Base-by-base conservation (phyloP, 2,113 vertebrate species). In the Planiliza haematocheilus region DNA sequence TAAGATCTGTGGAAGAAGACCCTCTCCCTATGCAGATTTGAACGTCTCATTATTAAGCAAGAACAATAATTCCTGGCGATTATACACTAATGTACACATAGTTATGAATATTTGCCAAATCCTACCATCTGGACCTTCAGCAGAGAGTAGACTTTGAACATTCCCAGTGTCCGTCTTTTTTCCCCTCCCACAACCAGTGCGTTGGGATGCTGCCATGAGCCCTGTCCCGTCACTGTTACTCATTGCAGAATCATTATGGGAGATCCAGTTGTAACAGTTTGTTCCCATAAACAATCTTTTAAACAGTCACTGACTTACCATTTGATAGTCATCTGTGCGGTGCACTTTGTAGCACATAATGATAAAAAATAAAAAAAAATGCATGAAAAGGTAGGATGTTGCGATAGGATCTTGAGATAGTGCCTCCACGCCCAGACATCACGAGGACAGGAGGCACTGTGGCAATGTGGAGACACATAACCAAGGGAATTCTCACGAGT, bases 401-500 rank as follows among this genome's bases (percentile, higher is more conserved):
- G 43, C 17, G 38, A 52, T 14, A 3, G 56, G n/a, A n/a, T n/a
- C n/a, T n/a, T 8, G 43, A 20, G 38, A 52, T 14, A 3, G 56
- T 11, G 61, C 13, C 8, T 74, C n/a, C 7, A 6, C 57, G 75
- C 50, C 50, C 3, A 46, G 43, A 39, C 37, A 2, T 14, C 34
- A 9, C 20, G 42, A 58, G n/a, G 69, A 38, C 30, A 36, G 38
- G 61, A 51, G 53, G 48, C 17, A 37, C 37, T 21, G 58, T 49
- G 38, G 48, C 24, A 57, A 73, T 46, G n/a, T 41, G 14, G 42
- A 24, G 77, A 50, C 39, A 61, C 18, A 79, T 43, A 41, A 45
- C 60, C 39, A 41, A 57, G 60, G 59, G 24, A 12, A 67, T 86
- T 90, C 87, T 85, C 85, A 91, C 70, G 84, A 77, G 77, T 76